phyloP scores from a whole-genome alignment of 2,113 vertebrate genomes.

The Neotoma lepida region DNA sequence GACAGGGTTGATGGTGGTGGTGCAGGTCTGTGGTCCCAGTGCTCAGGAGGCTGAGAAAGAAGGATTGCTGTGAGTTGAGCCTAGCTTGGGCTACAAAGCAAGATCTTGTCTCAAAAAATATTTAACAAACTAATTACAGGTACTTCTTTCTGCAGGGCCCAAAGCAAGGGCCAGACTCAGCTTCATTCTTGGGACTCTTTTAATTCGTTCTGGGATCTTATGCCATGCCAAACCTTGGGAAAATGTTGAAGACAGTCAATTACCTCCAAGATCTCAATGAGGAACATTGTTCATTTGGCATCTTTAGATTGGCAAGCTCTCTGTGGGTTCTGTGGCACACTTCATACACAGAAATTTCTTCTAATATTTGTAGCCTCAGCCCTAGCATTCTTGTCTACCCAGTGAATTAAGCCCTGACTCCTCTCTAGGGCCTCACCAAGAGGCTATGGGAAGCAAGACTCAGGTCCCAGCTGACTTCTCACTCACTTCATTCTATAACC shows the following conservation, averaged over 20 bases:
- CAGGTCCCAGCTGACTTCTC: neutral
- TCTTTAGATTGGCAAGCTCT: conserved; percentile 37
- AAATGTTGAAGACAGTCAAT: conserved; percentile 9
- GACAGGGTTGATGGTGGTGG: too few relatives aligned
- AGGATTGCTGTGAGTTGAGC: neutral
- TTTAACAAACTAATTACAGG: neutral
- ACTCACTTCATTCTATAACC: neutral
- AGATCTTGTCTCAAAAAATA: neutral
- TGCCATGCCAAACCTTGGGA: conserved; percentile 1
- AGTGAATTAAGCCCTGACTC: conserved; percentile 25
- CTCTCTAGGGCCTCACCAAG: neutral
- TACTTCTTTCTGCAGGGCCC: neutral
- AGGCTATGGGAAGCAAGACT: neutral
- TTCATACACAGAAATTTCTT: conserved; percentile 21
- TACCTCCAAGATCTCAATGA: conserved; percentile 10
- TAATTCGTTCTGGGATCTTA: conserved; percentile 18
- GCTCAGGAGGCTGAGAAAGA: neutral
- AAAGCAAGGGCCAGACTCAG: neutral
- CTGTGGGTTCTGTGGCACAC: conserved; percentile 24
- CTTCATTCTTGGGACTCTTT: neutral
- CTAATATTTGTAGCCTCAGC: neutral
- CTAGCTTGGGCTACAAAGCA: neutral
- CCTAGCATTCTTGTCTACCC: conserved; percentile 4
- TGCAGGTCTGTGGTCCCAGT: neutral
- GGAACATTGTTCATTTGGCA: neutral